A percentile compares a stretch with the other conserved stretches of the same genome.
phyloP scores from a whole-genome alignment of 2,888 invertebrate genomes.

The Galeruca laticollis region DNA sequence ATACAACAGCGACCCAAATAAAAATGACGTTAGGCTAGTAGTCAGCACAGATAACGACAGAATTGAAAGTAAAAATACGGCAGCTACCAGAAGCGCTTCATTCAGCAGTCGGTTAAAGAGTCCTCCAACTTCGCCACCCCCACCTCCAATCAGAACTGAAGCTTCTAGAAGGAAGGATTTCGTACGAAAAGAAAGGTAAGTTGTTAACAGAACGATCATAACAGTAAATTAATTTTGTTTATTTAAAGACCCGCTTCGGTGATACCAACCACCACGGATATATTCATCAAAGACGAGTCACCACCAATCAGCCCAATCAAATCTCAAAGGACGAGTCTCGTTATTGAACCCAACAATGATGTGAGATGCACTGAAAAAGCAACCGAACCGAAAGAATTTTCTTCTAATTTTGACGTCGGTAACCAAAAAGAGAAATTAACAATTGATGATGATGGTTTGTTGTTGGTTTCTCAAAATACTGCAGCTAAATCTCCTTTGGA shows the following conservation, averaged over 20 bases:
- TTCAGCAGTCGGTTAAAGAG: conserved; percentile 66
- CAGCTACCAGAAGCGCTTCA: conserved; percentile 72
- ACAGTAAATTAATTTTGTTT: neutral
- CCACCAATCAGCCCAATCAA: conserved; percentile 19
- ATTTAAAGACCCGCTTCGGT: conserved; percentile 61
- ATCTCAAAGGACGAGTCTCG: conserved; percentile 14
- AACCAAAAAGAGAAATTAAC: conserved; percentile 7
- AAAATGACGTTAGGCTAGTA: conserved; percentile 69
- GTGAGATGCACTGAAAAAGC: conserved; percentile 22
- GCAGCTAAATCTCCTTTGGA: conserved; percentile 67
- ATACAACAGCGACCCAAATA: conserved; percentile 74
- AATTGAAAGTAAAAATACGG: conserved; percentile 50
- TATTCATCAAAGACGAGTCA: conserved; percentile 38
- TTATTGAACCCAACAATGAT: conserved; percentile 29
- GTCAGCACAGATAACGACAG: conserved; percentile 61
- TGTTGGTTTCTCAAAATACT: conserved; percentile 50
- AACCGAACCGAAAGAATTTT: conserved; percentile 2
- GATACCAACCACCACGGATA: conserved; percentile 57
- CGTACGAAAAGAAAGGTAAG: conserved; percentile 56
- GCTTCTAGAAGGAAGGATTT: conserved; percentile 61
- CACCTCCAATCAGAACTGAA: conserved; percentile 66
- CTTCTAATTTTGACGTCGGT: neutral
- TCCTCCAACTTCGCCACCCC: conserved; percentile 66
- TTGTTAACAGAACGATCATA: too few relatives aligned
- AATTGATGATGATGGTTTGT: conserved; percentile 49